A percentile compares a stretch with the other conserved stretches of the same genome.
Evolutionary conservation across 2,113 vertebrate genomes (phyloP).

Genomic region (Ailurus styani): DNA sequence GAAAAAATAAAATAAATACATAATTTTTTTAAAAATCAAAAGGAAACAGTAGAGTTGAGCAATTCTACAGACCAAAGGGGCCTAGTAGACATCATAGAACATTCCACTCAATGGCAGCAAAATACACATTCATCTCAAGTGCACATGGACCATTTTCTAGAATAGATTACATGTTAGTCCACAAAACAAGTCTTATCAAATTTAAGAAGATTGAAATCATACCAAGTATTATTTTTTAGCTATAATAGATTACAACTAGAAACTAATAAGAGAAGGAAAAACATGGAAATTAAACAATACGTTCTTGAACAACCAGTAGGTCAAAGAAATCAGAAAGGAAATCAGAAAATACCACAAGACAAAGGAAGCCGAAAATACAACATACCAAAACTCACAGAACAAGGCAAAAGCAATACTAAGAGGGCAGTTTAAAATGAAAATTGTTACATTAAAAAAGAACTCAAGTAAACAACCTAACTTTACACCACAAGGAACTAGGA

Average conservation of each 20-base stretch:
- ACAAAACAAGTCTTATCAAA: background rate
- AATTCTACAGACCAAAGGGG: background rate
- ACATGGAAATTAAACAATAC: background rate
- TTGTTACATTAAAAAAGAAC: background rate
- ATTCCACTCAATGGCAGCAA: background rate
- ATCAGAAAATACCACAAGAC: background rate
- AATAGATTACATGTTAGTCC: background rate
- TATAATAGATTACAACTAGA: background rate
- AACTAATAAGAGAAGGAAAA: background rate
- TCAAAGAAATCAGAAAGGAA: background rate
- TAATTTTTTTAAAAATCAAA: background rate
- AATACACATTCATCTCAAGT: background rate
- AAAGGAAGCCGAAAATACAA: background rate
- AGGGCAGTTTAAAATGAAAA: background rate
- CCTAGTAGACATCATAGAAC: background rate
- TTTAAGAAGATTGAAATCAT: background rate
- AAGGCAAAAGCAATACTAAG: background rate
- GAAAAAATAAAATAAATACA: too few species aligned
- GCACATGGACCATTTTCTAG: background rate
- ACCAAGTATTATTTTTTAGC: background rate
- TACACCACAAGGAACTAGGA: background rate
- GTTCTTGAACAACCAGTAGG: background rate
- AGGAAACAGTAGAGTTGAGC: background rate
- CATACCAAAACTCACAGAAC: background rate
- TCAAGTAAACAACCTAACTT: background rate